Percentiles rank a stretch among this genome's conserved stretches.
Conservation (phyloP, 1,140 invertebrate genomes). For the Dreissena rostriformis region DNA sequence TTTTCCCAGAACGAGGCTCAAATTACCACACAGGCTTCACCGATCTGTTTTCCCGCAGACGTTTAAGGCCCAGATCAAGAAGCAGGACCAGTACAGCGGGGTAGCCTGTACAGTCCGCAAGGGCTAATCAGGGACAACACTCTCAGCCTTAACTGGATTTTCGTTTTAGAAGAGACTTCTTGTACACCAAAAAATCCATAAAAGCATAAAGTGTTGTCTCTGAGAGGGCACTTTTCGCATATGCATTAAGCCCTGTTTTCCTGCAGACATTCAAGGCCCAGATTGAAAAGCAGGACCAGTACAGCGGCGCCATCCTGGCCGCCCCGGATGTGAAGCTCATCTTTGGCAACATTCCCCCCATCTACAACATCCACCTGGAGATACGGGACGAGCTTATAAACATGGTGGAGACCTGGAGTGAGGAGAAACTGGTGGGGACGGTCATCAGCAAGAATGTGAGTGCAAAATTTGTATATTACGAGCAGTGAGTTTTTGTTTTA, state of each 20-base stretch:
- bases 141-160: no score
- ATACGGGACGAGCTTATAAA: constrained; percentile 90
- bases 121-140: no score
- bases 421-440: constrained; percentile 91
- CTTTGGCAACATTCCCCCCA: constrained; percentile 97
- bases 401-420: constrained; percentile 88
- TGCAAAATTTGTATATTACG: constrained; percentile 23
- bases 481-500: no score
- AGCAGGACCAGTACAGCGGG: constrained; percentile 88
- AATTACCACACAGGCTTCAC: no score
- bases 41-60: constrained; percentile 84
- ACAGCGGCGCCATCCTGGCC: constrained; percentile 89
- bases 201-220: no score
- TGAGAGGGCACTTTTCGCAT: no score
- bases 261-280: constrained; percentile 95
- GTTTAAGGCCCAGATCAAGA: constrained; percentile 96
- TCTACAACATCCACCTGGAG: constrained; percentile 94
- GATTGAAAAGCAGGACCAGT: constrained; percentile 92
- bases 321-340: constrained; percentile 97
- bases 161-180: no score
- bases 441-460: constrained; percentile 92
- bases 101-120: no score
- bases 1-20: no score
- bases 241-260: no score
- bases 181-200: no score